A percentile compares a stretch with the other conserved stretches of the same genome.
These are phyloP conservation scores for Oncorhynchus masou DNA, from an alignment of 2,113 vertebrate species.

Conservation along the genomic window DNA sequence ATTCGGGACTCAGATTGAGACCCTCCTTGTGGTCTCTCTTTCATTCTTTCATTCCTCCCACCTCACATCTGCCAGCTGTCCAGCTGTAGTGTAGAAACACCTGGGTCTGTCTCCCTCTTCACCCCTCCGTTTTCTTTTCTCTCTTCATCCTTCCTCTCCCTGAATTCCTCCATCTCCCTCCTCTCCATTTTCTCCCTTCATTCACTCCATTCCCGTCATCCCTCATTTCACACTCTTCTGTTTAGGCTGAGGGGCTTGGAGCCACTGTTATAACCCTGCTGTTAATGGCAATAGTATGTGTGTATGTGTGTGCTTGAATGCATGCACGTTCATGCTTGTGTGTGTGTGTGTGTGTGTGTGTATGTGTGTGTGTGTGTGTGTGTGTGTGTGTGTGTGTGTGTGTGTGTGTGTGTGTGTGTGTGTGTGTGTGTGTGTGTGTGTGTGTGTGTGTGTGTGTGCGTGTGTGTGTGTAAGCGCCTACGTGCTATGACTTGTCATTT, in stretches of 20 bases:
- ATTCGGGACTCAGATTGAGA: not conserved
- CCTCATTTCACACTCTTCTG: not conserved
- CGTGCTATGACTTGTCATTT: conserved; percentile 5
- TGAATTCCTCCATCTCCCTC: no score
- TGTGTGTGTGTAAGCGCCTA: conserved; percentile 23
- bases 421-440: not conserved
- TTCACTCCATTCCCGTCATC: not conserved
- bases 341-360: not conserved
- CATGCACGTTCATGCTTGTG: no score
- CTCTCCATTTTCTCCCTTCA: conserved; percentile 24
- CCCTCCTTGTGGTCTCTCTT: not conserved
- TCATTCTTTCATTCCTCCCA: conserved; percentile 28
- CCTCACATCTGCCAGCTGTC: conserved; percentile 35
- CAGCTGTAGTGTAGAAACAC: conserved; percentile 20
- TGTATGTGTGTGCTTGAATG: not conserved
- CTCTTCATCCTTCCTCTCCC: no score
- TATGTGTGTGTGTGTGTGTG: not conserved
- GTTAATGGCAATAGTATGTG: conserved; percentile 1
- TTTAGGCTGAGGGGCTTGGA: not conserved
- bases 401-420: not conserved
- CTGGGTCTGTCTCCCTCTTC: conserved; percentile 7
- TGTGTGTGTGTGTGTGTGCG: conserved; percentile 13
- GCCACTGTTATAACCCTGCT: conserved; percentile 17
- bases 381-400: not conserved
- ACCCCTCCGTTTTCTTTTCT: not conserved